Conservation (phyloP, 2,888 invertebrate genomes). For the Brachypalpus laphriformis region DNA sequence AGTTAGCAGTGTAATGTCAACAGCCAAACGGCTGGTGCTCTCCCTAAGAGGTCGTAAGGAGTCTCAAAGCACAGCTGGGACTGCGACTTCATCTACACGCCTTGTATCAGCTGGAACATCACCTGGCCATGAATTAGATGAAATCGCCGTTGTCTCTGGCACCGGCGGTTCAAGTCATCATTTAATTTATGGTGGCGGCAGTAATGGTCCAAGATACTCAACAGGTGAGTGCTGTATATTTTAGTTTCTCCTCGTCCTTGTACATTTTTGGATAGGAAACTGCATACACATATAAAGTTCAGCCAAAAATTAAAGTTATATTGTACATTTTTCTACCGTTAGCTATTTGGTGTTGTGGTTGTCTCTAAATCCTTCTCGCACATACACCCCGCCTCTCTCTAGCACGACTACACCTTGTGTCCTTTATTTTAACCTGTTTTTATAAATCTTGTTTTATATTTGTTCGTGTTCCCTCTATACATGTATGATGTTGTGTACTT, state of each 20-base stretch:
- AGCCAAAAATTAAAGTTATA: conserved; percentile 1
- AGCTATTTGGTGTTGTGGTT: conserved; percentile 67
- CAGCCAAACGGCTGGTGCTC: conserved; percentile 86
- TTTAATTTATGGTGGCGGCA: conserved; percentile 80
- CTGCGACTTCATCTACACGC: conserved; percentile 83
- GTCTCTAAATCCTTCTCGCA: conserved; percentile 19
- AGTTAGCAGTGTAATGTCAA: conserved; percentile 84
- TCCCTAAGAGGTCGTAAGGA: conserved; percentile 86
- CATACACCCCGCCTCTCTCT: background rate
- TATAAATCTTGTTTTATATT: conserved; percentile 27
- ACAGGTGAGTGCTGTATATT: conserved; percentile 77
- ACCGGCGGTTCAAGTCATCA: conserved; percentile 83
- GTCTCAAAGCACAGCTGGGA: conserved; percentile 83
- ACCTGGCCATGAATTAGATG: conserved; percentile 86
- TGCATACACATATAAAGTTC: background rate
- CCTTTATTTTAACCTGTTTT: conserved; percentile 24
- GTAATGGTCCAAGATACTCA: conserved; percentile 80
- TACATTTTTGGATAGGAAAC: conserved; percentile 9
- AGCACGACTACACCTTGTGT: conserved; percentile 30
- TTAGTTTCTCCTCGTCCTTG: background rate
- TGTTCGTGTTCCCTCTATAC: conserved; percentile 27
- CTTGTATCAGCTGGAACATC: conserved; percentile 83
- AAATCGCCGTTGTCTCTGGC: conserved; percentile 88
- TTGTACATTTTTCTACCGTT: conserved; percentile 36
- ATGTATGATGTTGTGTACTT: conserved; percentile 33